These are phyloP conservation scores for Zaprionus ornatus DNA, from an alignment of 1,140 invertebrate genomes.

Conservation along the genomic window DNA sequence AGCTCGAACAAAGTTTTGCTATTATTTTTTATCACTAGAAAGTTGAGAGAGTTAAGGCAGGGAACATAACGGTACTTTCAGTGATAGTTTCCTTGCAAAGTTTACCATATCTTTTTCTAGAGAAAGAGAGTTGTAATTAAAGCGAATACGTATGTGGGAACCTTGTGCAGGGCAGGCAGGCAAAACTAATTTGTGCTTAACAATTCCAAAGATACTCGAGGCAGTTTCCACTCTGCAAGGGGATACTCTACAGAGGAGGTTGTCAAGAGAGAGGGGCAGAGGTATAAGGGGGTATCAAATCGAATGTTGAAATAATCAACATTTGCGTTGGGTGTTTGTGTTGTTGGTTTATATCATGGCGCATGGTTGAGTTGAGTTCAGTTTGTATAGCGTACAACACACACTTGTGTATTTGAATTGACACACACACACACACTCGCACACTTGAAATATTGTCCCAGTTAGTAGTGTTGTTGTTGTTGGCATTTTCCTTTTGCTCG, in stretches of 20 bases:
- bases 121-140: conserved; percentile 31
- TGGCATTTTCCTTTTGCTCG: conserved; percentile 38
- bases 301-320: conserved; percentile 67
- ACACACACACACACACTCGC: conserved; percentile 33
- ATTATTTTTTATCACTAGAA: conserved; percentile 32
- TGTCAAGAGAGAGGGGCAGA: neutral
- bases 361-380: conserved; percentile 4
- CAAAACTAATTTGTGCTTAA: conserved; percentile 70
- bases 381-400: conserved; percentile 29
- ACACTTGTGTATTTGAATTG: conserved; percentile 45
- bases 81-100: neutral
- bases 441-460: conserved; percentile 51
- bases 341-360: conserved; percentile 12
- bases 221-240: conserved; percentile 8
- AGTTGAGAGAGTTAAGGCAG: neutral
- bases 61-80: neutral
- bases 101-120: neutral
- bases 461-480: conserved; percentile 39
- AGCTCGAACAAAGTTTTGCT: conserved; percentile 25
- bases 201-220: conserved; percentile 54
- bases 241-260: neutral
- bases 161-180: conserved; percentile 27
- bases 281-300: neutral
- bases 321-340: conserved; percentile 37
- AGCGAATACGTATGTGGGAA: conserved; percentile 46